phyloP scores from a whole-genome alignment of 2,888 invertebrate species.

The Tridacna crocea region DNA sequence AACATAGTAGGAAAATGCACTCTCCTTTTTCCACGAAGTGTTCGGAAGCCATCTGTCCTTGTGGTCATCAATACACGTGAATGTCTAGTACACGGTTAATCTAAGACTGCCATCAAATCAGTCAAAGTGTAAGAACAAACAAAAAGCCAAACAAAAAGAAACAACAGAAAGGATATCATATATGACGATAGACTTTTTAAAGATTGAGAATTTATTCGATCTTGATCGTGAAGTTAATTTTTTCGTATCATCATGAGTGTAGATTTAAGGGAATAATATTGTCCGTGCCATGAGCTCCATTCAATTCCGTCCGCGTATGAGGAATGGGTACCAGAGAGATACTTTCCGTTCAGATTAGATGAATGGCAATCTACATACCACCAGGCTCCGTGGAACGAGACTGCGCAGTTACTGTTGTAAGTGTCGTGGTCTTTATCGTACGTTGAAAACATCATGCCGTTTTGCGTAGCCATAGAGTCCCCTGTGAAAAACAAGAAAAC shows the following conservation, averaged over 20 bases:
- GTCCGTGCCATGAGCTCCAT: conserved; percentile 13
- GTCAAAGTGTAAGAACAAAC: no score
- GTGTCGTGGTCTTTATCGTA: conserved; percentile 16
- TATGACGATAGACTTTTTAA: no score
- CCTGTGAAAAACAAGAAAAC: neutral
- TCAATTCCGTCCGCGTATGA: conserved; percentile 11
- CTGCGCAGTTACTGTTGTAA: conserved; percentile 3
- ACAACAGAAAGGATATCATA: no score
- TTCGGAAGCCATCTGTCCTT: no score
- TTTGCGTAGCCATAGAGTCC: neutral
- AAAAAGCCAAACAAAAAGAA: no score
- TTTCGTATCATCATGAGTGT: conserved; percentile 22
- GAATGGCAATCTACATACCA: conserved; percentile 8
- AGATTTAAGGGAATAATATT: conserved; percentile 14
- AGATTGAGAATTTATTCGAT: neutral
- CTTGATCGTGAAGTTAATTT: neutral
- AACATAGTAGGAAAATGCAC: no score
- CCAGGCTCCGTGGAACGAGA: conserved; percentile 18
- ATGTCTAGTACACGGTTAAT: no score
- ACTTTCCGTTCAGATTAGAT: conserved; percentile 23
- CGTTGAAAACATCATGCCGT: conserved; percentile 27
- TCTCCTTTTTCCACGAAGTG: no score
- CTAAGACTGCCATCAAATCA: no score
- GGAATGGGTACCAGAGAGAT: conserved; percentile 9
- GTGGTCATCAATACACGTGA: no score